phyloP scores from a whole-genome alignment of 2,797 vertebrate species.

The Phaenicophaeus curvirostris region DNA sequence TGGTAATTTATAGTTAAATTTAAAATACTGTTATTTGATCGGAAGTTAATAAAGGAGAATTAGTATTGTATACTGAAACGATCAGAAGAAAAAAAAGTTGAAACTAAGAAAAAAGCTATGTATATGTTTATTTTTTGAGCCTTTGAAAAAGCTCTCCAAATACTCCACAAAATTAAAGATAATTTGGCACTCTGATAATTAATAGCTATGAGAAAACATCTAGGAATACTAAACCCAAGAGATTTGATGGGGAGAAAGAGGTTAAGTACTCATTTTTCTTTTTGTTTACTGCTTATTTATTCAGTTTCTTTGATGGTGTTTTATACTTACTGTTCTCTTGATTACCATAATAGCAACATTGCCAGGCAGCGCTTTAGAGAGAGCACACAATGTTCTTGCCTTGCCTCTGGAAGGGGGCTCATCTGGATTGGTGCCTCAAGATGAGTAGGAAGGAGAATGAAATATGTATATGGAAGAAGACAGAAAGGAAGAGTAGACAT shows the following conservation, averaged over 20 bases:
- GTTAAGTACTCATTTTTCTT: background rate
- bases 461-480: accelerated
- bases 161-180: background rate
- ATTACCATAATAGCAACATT: background rate
- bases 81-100: background rate
- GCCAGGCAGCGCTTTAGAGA: background rate
- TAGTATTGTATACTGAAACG: background rate
- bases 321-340: background rate
- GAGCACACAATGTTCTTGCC: background rate
- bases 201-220: background rate
- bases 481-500: background rate
- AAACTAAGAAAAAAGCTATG: background rate
- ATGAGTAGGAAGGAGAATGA: background rate
- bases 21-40: no score
- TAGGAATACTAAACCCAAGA: background rate
- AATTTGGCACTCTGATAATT: background rate
- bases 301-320: background rate
- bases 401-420: background rate
- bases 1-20: no score
- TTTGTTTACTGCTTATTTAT: background rate
- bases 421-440: accelerated
- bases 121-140: no score
- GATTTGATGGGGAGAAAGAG: background rate
- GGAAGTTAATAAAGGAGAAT: no score
- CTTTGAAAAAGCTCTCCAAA: background rate